phyloP scores from a whole-genome alignment of 2,113 vertebrate genomes.

The Isichthys henryi region DNA sequence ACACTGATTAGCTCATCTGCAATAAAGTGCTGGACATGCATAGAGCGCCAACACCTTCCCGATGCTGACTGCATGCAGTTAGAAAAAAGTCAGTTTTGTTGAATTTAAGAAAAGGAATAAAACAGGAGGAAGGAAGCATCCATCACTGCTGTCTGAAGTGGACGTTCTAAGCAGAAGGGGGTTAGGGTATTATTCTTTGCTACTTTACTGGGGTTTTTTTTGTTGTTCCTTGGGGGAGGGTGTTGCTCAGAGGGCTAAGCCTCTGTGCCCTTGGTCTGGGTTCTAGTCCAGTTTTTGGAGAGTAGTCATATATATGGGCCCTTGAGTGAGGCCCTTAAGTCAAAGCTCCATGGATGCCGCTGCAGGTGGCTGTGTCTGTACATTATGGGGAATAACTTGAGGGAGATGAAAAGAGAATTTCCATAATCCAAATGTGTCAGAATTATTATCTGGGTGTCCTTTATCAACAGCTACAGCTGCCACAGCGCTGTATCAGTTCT shows the following conservation, averaged over 20 bases:
- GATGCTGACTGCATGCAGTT: background rate
- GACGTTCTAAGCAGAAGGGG: background rate
- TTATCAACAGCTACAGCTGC: background rate
- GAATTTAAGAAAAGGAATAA: background rate
- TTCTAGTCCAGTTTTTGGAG: background rate
- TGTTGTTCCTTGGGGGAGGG: background rate
- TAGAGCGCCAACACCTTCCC: background rate
- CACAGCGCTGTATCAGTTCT: background rate
- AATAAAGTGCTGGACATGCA: background rate
- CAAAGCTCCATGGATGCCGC: background rate
- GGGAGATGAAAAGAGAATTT: background rate
- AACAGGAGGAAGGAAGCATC: background rate
- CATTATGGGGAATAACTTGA: background rate
- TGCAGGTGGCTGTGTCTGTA: background rate
- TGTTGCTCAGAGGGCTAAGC: background rate
- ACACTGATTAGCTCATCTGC: background rate
- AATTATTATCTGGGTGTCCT: background rate
- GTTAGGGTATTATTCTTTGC: background rate
- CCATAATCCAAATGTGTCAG: background rate
- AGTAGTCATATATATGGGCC: background rate
- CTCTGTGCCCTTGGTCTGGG: background rate
- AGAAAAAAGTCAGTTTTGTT: background rate
- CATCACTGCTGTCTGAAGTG: background rate
- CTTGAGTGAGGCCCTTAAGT: background rate
- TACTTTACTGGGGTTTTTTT: background rate